A percentile compares a stretch with the other conserved stretches of the same genome.
Conservation (phyloP, 2,797 vertebrate genomes). For the Pseudocheirus occidentalis region DNA sequence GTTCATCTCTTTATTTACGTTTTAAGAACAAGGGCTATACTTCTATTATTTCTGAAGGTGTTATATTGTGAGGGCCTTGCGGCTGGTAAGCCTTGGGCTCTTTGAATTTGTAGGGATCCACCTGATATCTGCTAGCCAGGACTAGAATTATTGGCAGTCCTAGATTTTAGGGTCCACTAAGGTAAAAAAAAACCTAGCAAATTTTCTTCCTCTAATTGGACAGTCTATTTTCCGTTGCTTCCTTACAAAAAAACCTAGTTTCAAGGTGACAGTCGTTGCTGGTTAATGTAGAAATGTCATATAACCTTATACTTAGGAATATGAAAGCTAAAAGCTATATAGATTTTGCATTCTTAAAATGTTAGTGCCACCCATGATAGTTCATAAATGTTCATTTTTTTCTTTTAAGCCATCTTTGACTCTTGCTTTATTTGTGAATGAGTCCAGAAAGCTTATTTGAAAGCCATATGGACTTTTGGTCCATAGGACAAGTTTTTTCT, state of each 20-base stretch:
- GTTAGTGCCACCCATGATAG: background rate
- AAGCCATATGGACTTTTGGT: background rate
- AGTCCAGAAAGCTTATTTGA: background rate
- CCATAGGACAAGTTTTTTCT: background rate
- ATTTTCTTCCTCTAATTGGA: background rate
- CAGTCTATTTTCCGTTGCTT: background rate
- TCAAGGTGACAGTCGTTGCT: background rate
- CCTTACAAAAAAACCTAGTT: background rate
- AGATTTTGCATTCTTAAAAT: background rate
- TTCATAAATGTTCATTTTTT: background rate
- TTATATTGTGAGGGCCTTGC: background rate
- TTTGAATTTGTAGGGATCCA: background rate
- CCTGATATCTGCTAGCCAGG: background rate
- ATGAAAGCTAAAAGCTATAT: background rate
- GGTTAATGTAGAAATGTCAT: background rate
- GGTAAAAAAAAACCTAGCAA: background rate
- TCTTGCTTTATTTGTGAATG: background rate
- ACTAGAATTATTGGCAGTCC: background rate
- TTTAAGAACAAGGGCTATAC: background rate
- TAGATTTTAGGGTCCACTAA: background rate
- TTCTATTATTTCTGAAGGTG: background rate
- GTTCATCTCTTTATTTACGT: background rate
- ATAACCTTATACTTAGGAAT: background rate
- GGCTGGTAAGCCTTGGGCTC: background rate
- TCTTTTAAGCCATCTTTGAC: background rate